A percentile compares a stretch with the other conserved stretches of the same genome.
These are phyloP conservation scores for Metridium senile DNA, from an alignment of 92 coral and sea anemone genomes.

Conservation along the genomic window DNA sequence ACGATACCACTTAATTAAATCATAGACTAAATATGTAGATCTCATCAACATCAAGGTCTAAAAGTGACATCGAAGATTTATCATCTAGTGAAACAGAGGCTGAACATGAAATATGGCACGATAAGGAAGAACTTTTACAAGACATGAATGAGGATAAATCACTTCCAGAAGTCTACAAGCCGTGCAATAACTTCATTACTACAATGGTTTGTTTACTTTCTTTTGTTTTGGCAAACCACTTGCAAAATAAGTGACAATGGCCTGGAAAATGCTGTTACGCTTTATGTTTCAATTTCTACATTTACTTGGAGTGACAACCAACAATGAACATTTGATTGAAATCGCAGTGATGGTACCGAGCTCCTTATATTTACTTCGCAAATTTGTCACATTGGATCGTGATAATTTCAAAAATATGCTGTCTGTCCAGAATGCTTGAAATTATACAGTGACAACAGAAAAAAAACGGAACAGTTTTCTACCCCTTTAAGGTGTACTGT, in stretches of 20 bases:
- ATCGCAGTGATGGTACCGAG: no score
- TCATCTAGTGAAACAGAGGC: neutral
- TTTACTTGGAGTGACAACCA: slow-evolving; percentile 36
- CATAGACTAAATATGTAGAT: no score
- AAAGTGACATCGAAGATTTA: neutral
- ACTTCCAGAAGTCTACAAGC: slow-evolving; percentile 43
- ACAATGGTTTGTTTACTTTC: no score
- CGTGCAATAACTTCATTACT: no score
- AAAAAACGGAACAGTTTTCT: slow-evolving; percentile 36
- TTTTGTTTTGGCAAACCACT: no score
- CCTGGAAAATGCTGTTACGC: slow-evolving; percentile 59
- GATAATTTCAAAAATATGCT: slow-evolving; percentile 59
- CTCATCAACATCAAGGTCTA: neutral
- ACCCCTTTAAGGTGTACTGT: slow-evolving; percentile 67
- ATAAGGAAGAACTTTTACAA: slow-evolving; percentile 24
- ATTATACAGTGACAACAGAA: slow-evolving; percentile 33
- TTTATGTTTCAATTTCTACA: slow-evolving; percentile 61
- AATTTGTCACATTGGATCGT: no score
- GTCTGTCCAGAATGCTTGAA: slow-evolving; percentile 55
- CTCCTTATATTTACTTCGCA: no score
- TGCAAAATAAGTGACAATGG: slow-evolving; percentile 70
- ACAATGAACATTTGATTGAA: slow-evolving; percentile 39
- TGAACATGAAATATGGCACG: slow-evolving; percentile 31
- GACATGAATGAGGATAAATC: slow-evolving; percentile 18
- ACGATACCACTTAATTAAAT: no score